Percentiles rank a stretch among this genome's conserved stretches.
These are phyloP conservation scores for Drosophila kanekoi DNA, from an alignment of 2,888 invertebrate genomes.

Conservation along the genomic window DNA sequence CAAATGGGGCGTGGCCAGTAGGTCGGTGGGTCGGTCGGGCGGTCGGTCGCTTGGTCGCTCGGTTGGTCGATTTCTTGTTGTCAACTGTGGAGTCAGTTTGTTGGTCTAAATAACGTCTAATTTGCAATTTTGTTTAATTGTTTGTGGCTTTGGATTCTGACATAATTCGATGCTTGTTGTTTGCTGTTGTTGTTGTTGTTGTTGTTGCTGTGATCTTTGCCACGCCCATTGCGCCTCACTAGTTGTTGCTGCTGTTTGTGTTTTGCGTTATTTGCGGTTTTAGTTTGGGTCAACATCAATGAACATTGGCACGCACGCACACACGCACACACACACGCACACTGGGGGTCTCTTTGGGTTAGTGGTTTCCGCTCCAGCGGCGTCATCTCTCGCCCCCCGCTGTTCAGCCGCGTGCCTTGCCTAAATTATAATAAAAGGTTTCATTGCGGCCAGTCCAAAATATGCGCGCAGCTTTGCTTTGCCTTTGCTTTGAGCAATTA, in stretches of 20 bases:
- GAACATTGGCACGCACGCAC: constrained; percentile 57
- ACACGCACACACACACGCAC: constrained; percentile 5
- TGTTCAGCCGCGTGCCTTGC: constrained; percentile 57
- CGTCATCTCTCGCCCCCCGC: constrained; percentile 15
- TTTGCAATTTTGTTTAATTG: constrained; percentile 82
- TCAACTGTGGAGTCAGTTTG: constrained; percentile 25
- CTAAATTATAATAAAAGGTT: constrained; percentile 77
- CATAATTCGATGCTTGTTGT: constrained; percentile 67
- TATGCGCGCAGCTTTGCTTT: constrained; percentile 50
- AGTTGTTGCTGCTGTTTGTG: constrained; percentile 48
- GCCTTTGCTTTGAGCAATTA: constrained; percentile 70
- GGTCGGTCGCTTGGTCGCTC: constrained; percentile 9
- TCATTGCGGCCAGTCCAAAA: constrained; percentile 64
- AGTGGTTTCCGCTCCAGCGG: constrained; percentile 67
- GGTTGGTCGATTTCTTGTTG: constrained; percentile 41
- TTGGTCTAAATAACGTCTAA: constrained; percentile 75
- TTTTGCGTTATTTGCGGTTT: constrained; percentile 76
- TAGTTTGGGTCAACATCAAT: constrained; percentile 73
- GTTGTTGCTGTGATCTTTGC: constrained; percentile 25
- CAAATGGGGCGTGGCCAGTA: constrained; percentile 67
- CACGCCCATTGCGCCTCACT: constrained; percentile 26
- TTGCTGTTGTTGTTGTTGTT: constrained; percentile 35
- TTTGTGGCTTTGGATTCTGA: constrained; percentile 77
- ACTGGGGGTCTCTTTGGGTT: constrained; percentile 33
- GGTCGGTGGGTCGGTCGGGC: constrained; percentile 14